These are phyloP conservation scores for Ophraella communa DNA, from an alignment of 2,888 invertebrate species.

Conservation along the genomic window DNA sequence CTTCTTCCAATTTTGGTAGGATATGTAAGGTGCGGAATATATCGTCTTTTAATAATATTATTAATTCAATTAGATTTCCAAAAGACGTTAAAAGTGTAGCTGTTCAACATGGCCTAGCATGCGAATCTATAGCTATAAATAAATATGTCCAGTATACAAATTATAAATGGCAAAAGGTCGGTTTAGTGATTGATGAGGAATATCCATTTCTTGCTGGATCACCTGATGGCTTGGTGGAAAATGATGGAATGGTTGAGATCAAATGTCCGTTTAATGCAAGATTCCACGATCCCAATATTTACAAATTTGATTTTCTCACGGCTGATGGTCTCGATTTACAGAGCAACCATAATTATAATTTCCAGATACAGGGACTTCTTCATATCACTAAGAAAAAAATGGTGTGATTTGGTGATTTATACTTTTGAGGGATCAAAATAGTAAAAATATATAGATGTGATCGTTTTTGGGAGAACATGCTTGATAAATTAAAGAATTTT, in stretches of 20 bases:
- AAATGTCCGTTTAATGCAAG: slow-evolving; percentile 19
- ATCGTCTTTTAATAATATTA: not conserved
- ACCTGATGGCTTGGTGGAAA: slow-evolving; percentile 19
- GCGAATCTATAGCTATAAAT: not conserved
- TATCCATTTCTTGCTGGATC: slow-evolving; percentile 24
- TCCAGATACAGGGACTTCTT: slow-evolving; percentile 20
- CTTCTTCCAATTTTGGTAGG: slow-evolving; percentile 1
- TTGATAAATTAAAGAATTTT: no score
- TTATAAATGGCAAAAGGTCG: not conserved
- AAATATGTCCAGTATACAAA: not conserved
- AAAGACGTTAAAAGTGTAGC: not conserved
- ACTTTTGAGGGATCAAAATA: slow-evolving; percentile 19
- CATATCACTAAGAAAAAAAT: slow-evolving; percentile 13
- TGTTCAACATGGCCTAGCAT: not conserved
- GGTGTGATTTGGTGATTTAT: slow-evolving; percentile 18
- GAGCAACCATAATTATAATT: slow-evolving; percentile 12
- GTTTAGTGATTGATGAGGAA: slow-evolving; percentile 11
- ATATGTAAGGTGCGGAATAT: not conserved
- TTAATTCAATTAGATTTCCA: not conserved
- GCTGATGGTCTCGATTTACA: not conserved
- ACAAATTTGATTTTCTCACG: slow-evolving; percentile 9
- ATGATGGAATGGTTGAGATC: slow-evolving; percentile 20
- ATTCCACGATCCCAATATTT: slow-evolving; percentile 5
- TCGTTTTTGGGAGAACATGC: slow-evolving; percentile 5
- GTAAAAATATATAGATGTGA: not conserved